A percentile compares a stretch with the other conserved stretches of the same genome.
Conservation (phyloP, 1,140 invertebrate species). For the Hetaerina americana region DNA sequence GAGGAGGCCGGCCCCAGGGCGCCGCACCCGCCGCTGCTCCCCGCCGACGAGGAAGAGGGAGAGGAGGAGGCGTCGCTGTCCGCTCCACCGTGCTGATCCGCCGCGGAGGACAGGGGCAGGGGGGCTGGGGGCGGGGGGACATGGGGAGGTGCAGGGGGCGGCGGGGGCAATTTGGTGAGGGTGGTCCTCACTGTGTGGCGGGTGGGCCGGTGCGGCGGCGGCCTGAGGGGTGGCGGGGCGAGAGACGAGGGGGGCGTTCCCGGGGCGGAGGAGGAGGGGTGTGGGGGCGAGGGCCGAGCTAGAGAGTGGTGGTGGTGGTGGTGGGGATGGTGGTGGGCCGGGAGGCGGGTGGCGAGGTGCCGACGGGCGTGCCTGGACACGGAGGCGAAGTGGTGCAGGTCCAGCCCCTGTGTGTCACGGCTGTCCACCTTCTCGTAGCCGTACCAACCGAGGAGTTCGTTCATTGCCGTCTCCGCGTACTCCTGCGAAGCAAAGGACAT, state of each 20-base stretch:
- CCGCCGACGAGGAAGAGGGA: no score
- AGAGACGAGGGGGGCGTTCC: conserved; percentile 21
- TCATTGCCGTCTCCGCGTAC: conserved; percentile 80
- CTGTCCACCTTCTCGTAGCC: conserved; percentile 62
- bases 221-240: no score
- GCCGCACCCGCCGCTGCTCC: no score
- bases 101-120: conserved; percentile 20
- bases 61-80: no score
- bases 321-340: no score
- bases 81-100: no score
- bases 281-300: conserved; percentile 17
- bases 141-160: conserved; percentile 8
- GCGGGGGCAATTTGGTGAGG: conserved; percentile 25
- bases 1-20: no score
- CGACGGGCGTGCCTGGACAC: not conserved
- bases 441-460: conserved; percentile 78
- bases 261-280: no score
- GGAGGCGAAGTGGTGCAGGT: conserved; percentile 15
- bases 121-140: conserved; percentile 9
- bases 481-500: conserved; percentile 55
- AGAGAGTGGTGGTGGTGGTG: not conserved
- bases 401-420: conserved; percentile 26
- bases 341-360: conserved; percentile 10
- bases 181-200: conserved; percentile 17
- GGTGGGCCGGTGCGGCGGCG: not conserved